Conservation (phyloP, 2,888 invertebrate species). For the Morpho helenor region DNA sequence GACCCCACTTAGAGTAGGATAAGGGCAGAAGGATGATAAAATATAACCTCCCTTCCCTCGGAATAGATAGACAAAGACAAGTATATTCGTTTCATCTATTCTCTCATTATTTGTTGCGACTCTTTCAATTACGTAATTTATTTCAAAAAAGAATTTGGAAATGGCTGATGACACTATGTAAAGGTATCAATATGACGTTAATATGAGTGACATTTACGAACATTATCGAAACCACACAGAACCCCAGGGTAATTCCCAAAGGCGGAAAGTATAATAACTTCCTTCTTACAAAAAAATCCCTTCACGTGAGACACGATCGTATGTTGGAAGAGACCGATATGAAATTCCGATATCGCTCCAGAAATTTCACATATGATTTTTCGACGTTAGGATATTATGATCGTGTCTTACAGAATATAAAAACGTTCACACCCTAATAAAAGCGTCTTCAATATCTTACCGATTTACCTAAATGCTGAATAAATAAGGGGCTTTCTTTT, state of each 20-base stretch:
- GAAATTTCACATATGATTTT: slow-evolving; percentile 23
- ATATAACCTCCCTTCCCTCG: too few species aligned
- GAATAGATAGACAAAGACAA: too few species aligned
- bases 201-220: slow-evolving; percentile 1
- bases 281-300: slow-evolving; percentile 30
- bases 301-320: slow-evolving; percentile 38
- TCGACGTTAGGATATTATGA: slow-evolving; percentile 3
- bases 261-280: slow-evolving; percentile 44
- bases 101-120: too few species aligned
- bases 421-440: slow-evolving; percentile 8
- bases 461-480: slow-evolving; percentile 1
- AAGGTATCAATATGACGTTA: too few species aligned
- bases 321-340: slow-evolving; percentile 29
- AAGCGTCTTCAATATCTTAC: slow-evolving; percentile 4
- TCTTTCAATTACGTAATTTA: too few species aligned
- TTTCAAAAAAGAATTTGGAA: too few species aligned
- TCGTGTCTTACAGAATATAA: slow-evolving; percentile 3
- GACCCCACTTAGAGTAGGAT: too few species aligned
- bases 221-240: slow-evolving; percentile 5
- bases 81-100: too few species aligned
- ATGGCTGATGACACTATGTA: too few species aligned
- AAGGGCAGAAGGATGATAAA: too few species aligned
- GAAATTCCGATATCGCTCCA: slow-evolving; percentile 29
- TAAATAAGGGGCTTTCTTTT: neutral
- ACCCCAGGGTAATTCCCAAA: slow-evolving; percentile 42